A percentile compares a stretch with the other conserved stretches of the same genome.
Conservation (phyloP, 2,113 vertebrate species). For the Oxygymnocypris stewartii region DNA sequence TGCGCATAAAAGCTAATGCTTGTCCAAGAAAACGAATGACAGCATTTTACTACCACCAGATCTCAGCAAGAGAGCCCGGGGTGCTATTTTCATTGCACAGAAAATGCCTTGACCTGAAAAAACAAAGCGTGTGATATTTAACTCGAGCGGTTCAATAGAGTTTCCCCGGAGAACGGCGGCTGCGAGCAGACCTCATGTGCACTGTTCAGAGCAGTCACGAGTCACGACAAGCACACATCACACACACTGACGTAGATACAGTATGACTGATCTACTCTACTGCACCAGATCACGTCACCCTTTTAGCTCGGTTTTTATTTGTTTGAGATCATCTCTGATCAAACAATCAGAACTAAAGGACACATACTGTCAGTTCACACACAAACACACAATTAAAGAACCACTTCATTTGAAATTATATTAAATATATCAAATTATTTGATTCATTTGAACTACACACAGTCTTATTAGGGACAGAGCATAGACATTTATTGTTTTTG, state of each 20-base stretch:
- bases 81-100: conserved; percentile 63
- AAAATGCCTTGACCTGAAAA: conserved; percentile 76
- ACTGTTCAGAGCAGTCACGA: conserved; percentile 65
- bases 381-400: neutral
- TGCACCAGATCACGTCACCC: conserved; percentile 62
- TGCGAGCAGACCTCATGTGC: conserved; percentile 59
- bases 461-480: neutral
- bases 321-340: neutral
- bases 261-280: conserved; percentile 69
- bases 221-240: conserved; percentile 75
- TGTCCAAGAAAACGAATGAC: conserved; percentile 34
- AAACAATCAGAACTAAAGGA: neutral
- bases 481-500: neutral
- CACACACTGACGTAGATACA: conserved; percentile 70
- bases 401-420: neutral
- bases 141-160: conserved; percentile 58
- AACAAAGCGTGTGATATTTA: conserved; percentile 74
- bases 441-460: neutral
- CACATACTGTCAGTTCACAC: neutral
- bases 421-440: neutral
- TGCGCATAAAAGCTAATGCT: conserved; percentile 53
- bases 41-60: conserved; percentile 50
- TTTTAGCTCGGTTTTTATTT: conserved; percentile 4
- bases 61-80: conserved; percentile 56
- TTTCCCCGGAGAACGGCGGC: conserved; percentile 63